A percentile compares a stretch with the other conserved stretches of the same genome.
Conservation (phyloP, 2,888 invertebrate genomes). For the Tortricodes alternella region DNA sequence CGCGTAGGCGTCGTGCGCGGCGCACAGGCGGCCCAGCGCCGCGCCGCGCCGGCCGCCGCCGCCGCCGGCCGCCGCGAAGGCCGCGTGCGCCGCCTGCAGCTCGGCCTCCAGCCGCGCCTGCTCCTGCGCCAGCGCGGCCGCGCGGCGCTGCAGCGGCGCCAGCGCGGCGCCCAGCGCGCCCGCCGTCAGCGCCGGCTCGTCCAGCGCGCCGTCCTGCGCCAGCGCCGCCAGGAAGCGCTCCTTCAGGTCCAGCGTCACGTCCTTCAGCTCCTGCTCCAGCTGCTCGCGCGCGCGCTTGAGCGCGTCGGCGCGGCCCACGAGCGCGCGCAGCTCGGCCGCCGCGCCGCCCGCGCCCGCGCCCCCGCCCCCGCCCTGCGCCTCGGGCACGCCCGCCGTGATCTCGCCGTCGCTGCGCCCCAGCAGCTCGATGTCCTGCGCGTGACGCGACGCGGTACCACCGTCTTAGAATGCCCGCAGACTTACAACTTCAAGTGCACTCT, state of each 20-base stretch:
- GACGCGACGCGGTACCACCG: background rate
- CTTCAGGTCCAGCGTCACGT: conserved; percentile 89
- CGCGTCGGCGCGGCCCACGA: conserved; percentile 92
- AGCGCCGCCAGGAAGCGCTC: conserved; percentile 90
- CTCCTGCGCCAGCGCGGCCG: conserved; percentile 81
- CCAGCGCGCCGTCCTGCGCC: conserved; percentile 92
- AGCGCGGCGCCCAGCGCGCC: conserved; percentile 92
- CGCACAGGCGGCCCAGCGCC: conserved; percentile 92
- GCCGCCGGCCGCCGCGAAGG: conserved; percentile 85
- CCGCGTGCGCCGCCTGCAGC: conserved; percentile 76
- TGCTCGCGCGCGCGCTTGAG: conserved; percentile 93
- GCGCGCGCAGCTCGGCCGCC: conserved; percentile 86
- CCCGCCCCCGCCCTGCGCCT: conserved; percentile 77
- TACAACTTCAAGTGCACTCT: too few species aligned
- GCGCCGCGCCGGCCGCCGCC: conserved; percentile 87
- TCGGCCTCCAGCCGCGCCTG: conserved; percentile 84
- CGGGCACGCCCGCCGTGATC: conserved; percentile 87
- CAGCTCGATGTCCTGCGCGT: conserved; percentile 90
- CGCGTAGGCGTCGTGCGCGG: conserved; percentile 95
- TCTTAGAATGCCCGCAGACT: too few species aligned
- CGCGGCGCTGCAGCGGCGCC: conserved; percentile 90
- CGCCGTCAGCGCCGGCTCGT: conserved; percentile 91
- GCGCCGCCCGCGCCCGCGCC: conserved; percentile 75
- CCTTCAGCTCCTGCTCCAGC: conserved; percentile 88
- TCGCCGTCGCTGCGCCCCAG: conserved; percentile 89